Evolutionary conservation across 1,140 invertebrate species (phyloP), one percentile per base, ranked within the genome.

Genomic region (Cotesia glomerata): DNA sequence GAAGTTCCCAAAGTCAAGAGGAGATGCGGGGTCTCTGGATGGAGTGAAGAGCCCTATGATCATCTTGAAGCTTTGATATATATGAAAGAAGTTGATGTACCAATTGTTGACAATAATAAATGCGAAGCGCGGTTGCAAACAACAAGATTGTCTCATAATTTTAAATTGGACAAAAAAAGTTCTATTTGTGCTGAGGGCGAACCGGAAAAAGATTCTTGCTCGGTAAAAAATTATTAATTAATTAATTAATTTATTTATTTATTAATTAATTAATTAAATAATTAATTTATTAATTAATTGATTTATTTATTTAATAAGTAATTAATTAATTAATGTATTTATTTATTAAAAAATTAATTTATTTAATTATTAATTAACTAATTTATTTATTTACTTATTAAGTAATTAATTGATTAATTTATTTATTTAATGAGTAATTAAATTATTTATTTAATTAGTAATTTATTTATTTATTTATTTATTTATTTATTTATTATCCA

Each of bases 11-110:
- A 78, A 74, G 88, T 89, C 32, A 90, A 90, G 35, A 88, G 89
- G 79, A 90, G 89, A 75, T 95, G 94, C 78, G 91, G 88, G 88
- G 93, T 94, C 0, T 89, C 93, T 0, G 94, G 94, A n/a, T 95
- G 94, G 93, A 94, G 94, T 32, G 94, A 94, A 77, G 89, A 94
- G 78, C 90, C 91, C 75, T 95, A 94, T 76, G 92, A 92, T 11
- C 70, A 86, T 1, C 85, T 77, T 35, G 92, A 91, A 0, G 87
- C 85, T 49, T 93, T 92, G 80, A 89, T 89, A 62, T 90, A 92
- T 32, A 78, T 92, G 75, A 91, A 91, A 75, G 87, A 92, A 79
- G 91, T 95, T 0, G 93, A 94, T 66, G 89, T 95, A 0, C 91
- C 92, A 0, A 88, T 95, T 49, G 79, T 93, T 8, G 84, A 87